phyloP scores from a whole-genome alignment of 2,113 vertebrate genomes.

The Gnathonemus longibarbis region DNA sequence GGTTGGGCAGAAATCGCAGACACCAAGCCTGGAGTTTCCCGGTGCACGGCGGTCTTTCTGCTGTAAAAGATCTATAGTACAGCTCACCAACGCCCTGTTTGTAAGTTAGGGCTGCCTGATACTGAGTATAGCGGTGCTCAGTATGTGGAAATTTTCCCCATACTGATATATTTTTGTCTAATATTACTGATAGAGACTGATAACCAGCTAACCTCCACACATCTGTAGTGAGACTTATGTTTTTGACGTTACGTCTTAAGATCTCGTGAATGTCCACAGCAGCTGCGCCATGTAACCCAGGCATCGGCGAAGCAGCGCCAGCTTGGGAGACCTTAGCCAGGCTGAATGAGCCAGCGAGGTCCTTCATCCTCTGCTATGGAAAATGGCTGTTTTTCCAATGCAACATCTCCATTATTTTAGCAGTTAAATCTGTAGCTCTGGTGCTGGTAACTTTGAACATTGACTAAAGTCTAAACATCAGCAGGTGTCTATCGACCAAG shows the following conservation, averaged over 20 bases:
- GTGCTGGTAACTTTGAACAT: not conserved
- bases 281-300: not conserved
- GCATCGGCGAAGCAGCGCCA: not conserved
- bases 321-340: not conserved
- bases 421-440: not conserved
- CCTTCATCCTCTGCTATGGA: not conserved
- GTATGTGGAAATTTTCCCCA: not conserved
- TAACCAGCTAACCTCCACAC: not conserved
- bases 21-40: not conserved
- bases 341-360: not conserved
- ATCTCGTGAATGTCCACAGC: not conserved
- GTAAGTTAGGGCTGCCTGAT: not conserved
- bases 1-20: not conserved
- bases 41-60: not conserved
- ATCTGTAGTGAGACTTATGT: not conserved
- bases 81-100: not conserved
- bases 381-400: not conserved
- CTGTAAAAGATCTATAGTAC: not conserved
- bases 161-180: not conserved
- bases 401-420: not conserved
- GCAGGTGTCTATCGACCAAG: not conserved
- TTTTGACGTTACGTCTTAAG: not conserved
- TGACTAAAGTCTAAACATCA: not conserved
- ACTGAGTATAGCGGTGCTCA: not conserved
- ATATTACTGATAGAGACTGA: not conserved